Conservation (phyloP, 2,888 invertebrate species). For the Oegoconia quadripuncta region DNA sequence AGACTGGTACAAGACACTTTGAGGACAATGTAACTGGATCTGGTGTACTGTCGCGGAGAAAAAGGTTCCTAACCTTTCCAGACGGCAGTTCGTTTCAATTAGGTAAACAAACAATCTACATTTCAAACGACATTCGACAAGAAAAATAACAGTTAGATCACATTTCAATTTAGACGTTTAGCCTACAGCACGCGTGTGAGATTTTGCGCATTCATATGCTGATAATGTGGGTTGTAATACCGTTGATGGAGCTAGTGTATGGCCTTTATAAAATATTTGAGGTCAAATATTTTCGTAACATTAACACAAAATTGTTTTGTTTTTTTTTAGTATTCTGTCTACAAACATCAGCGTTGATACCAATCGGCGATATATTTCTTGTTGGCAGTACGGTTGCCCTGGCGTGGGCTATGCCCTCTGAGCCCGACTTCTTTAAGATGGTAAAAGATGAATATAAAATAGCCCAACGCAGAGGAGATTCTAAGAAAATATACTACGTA, state of each 20-base stretch:
- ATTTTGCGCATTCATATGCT: too few relatives aligned
- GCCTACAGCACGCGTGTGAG: too few relatives aligned
- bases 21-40: constrained; percentile 36
- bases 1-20: constrained; percentile 31
- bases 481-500: constrained; percentile 48
- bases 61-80: constrained; percentile 80
- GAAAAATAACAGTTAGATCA: too few relatives aligned
- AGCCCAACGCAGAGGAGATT: constrained; percentile 47
- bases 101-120: constrained; percentile 61
- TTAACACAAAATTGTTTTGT: too few relatives aligned
- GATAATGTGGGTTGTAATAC: too few relatives aligned
- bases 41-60: constrained; percentile 69
- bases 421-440: constrained; percentile 53
- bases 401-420: constrained; percentile 86
- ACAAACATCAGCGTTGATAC: constrained; percentile 78
- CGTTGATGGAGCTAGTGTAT: too few relatives aligned
- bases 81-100: constrained; percentile 81
- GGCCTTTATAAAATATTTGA: too few relatives aligned
- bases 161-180: too few relatives aligned
- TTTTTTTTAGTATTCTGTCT: constrained; percentile 78
- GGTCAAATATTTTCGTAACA: too few relatives aligned
- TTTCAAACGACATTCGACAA: too few relatives aligned
- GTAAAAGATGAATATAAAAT: constrained; percentile 38
- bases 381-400: constrained; percentile 85
- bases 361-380: constrained; percentile 81